These are phyloP conservation scores for Deilephila elpenor DNA, from an alignment of 2,888 invertebrate species.

Conservation along the genomic window DNA sequence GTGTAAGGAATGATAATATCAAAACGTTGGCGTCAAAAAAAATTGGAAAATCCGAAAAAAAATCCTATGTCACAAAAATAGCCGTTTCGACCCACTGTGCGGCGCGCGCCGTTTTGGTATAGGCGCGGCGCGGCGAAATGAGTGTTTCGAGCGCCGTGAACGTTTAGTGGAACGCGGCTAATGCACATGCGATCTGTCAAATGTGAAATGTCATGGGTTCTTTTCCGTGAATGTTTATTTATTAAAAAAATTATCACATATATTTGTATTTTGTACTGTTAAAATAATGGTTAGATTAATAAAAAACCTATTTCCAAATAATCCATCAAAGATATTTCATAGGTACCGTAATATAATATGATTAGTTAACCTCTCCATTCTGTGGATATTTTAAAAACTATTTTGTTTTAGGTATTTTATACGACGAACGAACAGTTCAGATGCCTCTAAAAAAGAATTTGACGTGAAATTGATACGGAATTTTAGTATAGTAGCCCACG, in stretches of 20 bases:
- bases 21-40: no score
- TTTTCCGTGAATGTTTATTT: neutral
- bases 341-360: neutral
- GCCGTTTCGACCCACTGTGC: no score
- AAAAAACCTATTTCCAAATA: neutral
- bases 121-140: no score
- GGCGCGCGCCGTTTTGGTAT: no score
- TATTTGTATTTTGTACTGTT: neutral
- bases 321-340: conserved; percentile 11
- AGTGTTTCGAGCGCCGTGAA: no score
- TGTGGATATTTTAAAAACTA: neutral
- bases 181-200: no score
- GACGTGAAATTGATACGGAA: conserved; percentile 89
- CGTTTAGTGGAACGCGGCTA: no score
- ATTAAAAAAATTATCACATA: neutral
- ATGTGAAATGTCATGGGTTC: neutral
- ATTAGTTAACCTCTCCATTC: neutral
- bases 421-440: conserved; percentile 56
- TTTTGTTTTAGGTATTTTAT: conserved; percentile 44
- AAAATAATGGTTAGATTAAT: conserved; percentile 17
- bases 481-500: conserved; percentile 99
- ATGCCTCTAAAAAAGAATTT: conserved; percentile 46
- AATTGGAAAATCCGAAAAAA: no score
- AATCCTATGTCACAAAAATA: no score
- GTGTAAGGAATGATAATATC: no score